phyloP scores from a whole-genome alignment of 2,113 vertebrate species.

The Regulus satrapa region DNA sequence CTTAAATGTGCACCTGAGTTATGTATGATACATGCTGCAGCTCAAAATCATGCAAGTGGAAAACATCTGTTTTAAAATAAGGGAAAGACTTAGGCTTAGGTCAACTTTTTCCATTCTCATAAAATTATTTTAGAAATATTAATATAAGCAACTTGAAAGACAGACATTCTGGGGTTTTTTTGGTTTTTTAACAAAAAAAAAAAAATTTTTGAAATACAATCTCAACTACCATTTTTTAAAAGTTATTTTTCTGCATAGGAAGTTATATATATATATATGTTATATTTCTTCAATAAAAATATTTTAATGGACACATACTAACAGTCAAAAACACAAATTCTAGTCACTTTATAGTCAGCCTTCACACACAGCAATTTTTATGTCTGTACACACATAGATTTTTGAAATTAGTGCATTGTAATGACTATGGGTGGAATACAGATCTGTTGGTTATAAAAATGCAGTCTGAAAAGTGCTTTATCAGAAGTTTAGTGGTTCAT shows the following conservation, averaged over 20 bases:
- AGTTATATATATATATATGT: not conserved
- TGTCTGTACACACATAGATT: not conserved
- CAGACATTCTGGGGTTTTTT: not conserved
- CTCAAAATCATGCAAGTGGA: not conserved
- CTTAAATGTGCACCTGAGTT: not conserved
- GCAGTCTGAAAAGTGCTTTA: not conserved
- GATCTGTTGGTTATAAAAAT: not conserved
- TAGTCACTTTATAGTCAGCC: not conserved
- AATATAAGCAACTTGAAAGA: not conserved
- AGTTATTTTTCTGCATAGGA: not conserved
- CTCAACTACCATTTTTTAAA: not conserved
- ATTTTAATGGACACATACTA: not conserved
- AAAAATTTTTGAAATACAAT: not conserved
- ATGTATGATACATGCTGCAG: not conserved
- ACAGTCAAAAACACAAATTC: not conserved
- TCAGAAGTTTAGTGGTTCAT: not conserved
- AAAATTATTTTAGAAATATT: not conserved
- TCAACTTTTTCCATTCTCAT: not conserved
- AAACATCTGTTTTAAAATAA: not conserved
- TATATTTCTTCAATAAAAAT: not conserved
- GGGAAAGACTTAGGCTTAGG: not conserved
- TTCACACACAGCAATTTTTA: not conserved
- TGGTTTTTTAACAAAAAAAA: not conserved
- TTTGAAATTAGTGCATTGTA: not conserved
- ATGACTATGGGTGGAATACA: not conserved